Evolutionary conservation across 2,797 vertebrate genomes (phyloP).

Genomic region (Karalla daura): DNA sequence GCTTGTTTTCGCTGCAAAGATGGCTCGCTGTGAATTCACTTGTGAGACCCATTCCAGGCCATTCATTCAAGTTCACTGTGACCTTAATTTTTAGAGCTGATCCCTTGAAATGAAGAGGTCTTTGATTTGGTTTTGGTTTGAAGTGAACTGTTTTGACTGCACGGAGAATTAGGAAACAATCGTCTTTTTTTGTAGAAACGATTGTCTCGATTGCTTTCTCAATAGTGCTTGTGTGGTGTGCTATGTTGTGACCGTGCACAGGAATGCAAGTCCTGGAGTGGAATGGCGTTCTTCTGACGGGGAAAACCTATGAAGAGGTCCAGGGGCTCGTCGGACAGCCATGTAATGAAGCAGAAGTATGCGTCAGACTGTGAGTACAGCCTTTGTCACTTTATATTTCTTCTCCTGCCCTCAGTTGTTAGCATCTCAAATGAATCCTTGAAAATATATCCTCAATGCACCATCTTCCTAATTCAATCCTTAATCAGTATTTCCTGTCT

Average conservation of each 20-base stretch:
- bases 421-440: not conserved
- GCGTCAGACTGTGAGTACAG: constrained; percentile 97
- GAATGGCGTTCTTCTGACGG: constrained; percentile 92
- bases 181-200: not conserved
- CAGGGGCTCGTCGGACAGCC: constrained; percentile 92
- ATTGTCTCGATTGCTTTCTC: not conserved
- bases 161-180: too few relatives aligned
- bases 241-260: constrained; percentile 54
- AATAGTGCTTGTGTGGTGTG: too few relatives aligned
- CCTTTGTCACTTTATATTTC: constrained; percentile 45
- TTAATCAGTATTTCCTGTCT: constrained; percentile 9
- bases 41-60: constrained; percentile 1
- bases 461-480: not conserved
- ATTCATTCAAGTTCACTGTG: not conserved
- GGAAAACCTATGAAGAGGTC: constrained; percentile 98
- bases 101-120: not conserved
- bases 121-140: constrained; percentile 37
- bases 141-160: constrained; percentile 2
- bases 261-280: constrained; percentile 99
- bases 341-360: constrained; percentile 96
- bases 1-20: constrained; percentile 8
- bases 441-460: not conserved
- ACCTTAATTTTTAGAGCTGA: not conserved
- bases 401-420: constrained; percentile 9
- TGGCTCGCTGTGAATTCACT: not conserved